Evolutionary conservation across 1,140 invertebrate species (phyloP).

Genomic region (Leguminivora glycinivorella): DNA sequence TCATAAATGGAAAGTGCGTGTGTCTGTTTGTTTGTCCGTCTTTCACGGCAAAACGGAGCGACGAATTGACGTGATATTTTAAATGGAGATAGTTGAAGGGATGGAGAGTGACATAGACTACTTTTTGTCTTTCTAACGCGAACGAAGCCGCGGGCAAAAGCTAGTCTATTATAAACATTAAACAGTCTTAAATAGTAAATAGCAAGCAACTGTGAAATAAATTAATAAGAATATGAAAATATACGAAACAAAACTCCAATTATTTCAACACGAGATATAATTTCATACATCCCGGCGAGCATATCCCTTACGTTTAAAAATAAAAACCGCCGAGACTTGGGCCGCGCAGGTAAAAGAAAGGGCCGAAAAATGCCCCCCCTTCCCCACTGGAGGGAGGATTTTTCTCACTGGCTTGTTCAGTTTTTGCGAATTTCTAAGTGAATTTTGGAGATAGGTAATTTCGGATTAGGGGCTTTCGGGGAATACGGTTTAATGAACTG

Average conservation of each 20-base stretch:
- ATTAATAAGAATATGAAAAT: too few relatives aligned
- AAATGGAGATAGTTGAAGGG: too few relatives aligned
- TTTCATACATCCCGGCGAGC: background rate
- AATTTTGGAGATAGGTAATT: conserved; percentile 56
- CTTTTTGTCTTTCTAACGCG: too few relatives aligned
- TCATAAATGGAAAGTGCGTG: too few relatives aligned
- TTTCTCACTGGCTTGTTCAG: conserved; percentile 25
- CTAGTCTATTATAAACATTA: too few relatives aligned
- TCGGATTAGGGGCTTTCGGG: conserved; percentile 13
- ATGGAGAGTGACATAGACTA: too few relatives aligned
- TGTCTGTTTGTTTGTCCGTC: too few relatives aligned
- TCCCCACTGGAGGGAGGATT: conserved; percentile 32
- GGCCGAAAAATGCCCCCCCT: conserved; percentile 62
- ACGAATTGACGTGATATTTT: too few relatives aligned
- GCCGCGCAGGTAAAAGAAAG: conserved; percentile 63
- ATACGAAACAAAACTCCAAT: conserved; percentile 17
- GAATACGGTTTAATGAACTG: conserved; percentile 25
- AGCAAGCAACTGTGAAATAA: too few relatives aligned
- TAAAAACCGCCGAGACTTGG: conserved; percentile 44
- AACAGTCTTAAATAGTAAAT: too few relatives aligned
- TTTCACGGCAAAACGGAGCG: too few relatives aligned
- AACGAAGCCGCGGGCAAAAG: too few relatives aligned
- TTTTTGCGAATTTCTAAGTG: conserved; percentile 44
- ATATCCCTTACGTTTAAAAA: conserved; percentile 27
- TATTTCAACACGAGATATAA: background rate